A percentile compares a stretch with the other conserved stretches of the same genome.
Conservation (phyloP, 2,888 invertebrate species). For the Slavum lentiscoides region DNA sequence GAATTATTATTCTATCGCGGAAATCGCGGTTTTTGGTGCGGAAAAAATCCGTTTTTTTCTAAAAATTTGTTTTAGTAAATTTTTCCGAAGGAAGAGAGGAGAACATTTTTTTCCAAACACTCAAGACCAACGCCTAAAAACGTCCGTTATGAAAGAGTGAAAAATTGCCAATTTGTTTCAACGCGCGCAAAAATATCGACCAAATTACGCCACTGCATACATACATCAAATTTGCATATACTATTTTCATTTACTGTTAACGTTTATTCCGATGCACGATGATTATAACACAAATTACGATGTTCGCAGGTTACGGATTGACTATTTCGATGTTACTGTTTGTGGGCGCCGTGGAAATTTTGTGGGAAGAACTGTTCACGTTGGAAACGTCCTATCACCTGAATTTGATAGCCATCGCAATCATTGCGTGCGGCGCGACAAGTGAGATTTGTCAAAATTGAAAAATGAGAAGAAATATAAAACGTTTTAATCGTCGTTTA, state of each 20-base stretch:
- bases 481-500: constrained; percentile 42
- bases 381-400: constrained; percentile 78
- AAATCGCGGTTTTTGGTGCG: no score
- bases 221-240: no score
- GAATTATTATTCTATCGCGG: no score
- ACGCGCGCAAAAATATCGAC: no score
- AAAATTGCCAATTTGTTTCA: no score
- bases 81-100: no score
- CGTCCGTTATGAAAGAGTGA: no score
- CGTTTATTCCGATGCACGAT: not conserved
- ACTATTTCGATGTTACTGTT: constrained; percentile 80
- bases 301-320: constrained; percentile 72
- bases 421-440: constrained; percentile 86
- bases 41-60: no score
- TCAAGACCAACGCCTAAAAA: no score
- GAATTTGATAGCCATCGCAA: constrained; percentile 80
- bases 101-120: no score
- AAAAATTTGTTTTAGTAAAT: not conserved
- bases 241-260: not conserved
- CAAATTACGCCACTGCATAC: no score
- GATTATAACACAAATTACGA: not conserved
- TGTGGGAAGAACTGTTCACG: constrained; percentile 79
- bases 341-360: constrained; percentile 80
- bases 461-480: constrained; percentile 8
- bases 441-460: constrained; percentile 60